Base-by-base conservation (phyloP, 2,888 invertebrate genomes). In the Netelia fuscicornis region DNA sequence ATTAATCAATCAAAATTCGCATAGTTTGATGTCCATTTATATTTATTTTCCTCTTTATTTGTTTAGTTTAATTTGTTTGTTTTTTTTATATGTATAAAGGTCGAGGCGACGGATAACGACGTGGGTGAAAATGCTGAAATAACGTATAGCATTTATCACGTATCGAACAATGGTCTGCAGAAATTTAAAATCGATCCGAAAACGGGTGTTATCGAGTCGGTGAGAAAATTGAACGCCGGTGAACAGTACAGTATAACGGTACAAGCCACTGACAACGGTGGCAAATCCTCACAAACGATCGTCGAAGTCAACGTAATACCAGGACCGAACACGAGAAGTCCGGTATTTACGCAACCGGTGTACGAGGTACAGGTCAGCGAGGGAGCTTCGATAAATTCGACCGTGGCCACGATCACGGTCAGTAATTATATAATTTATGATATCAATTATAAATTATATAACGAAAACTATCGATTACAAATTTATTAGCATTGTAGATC, bases 301-400 rank as follows among this genome's bases (percentile, higher is more conserved):
- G 96, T 98, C 37, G 98, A 98, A 92, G 95, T 98, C 9, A 96
- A 96, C 2, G 97, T 98, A 0, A 96, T 97, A 10, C 97, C 98
- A 0, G 98, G 98, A 1, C 98, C 95, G 74, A 98, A 96, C 94
- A 97, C 95, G 10, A 96, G 96, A 86, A 97, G 98, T 9, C 98
- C 98, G 0, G 95, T 96, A 80, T 98, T 98, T 93, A 96, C 97
- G 1, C 96, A 97, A 81, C 94, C 96, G n/a, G 96, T 97, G 1
- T 98, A 98, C 93, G 97, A 97, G 92, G 97, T 98, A 2, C 97
- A 97, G 88, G 97, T 98, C 10, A 98, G 98, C 87, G 98, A 98
- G 93, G 98, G 98, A 1, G 98, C 97, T 2, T 97, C 98, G 54
- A 97, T 98, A 83, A 98, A 98, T 91, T 97, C 98, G 0, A 97